These are phyloP conservation scores for Pagetopsis macropterus DNA, from an alignment of 2,797 vertebrate species.

Conservation along the genomic window DNA sequence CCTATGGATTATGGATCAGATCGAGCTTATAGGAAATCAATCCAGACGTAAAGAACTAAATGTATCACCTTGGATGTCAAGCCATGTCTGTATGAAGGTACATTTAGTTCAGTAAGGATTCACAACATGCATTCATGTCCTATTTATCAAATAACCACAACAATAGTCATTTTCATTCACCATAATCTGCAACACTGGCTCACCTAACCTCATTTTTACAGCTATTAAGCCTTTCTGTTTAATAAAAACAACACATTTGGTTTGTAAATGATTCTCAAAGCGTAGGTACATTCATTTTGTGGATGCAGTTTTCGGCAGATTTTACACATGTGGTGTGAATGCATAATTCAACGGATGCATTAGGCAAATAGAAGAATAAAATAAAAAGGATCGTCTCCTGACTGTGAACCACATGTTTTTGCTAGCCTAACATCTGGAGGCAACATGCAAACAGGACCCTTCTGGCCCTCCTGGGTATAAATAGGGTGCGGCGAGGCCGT, in stretches of 20 bases:
- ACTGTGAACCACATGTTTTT: slow-evolving; percentile 55
- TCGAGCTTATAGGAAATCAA: slow-evolving; percentile 32
- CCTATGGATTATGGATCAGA: slow-evolving; percentile 20
- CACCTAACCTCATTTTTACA: slow-evolving; percentile 45
- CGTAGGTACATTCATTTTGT: slow-evolving; percentile 36
- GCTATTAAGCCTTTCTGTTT: slow-evolving; percentile 19
- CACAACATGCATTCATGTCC: slow-evolving; percentile 7
- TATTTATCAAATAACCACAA: slow-evolving; percentile 16
- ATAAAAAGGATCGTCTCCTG: slow-evolving; percentile 37
- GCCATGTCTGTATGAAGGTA: slow-evolving; percentile 4
- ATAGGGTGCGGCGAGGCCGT: slow-evolving; percentile 19
- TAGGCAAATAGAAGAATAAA: slow-evolving; percentile 8
- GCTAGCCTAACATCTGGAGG: slow-evolving; percentile 64
- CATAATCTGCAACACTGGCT: slow-evolving; percentile 4
- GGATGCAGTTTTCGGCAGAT: slow-evolving; percentile 28
- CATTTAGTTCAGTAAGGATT: slow-evolving; percentile 10
- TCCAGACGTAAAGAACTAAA: slow-evolving; percentile 35
- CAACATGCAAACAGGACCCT: slow-evolving; percentile 30
- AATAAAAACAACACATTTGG: slow-evolving; percentile 21
- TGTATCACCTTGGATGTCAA: slow-evolving; percentile 2
- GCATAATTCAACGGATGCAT: slow-evolving; percentile 47
- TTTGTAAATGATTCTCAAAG: slow-evolving; percentile 46
- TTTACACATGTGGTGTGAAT: slow-evolving; percentile 46
- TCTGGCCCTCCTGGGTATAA: slow-evolving; percentile 32
- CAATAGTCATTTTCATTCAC: slow-evolving; percentile 32